Evolutionary conservation across 2,797 vertebrate genomes (phyloP).

Genomic region (Capromys pilorides): DNA sequence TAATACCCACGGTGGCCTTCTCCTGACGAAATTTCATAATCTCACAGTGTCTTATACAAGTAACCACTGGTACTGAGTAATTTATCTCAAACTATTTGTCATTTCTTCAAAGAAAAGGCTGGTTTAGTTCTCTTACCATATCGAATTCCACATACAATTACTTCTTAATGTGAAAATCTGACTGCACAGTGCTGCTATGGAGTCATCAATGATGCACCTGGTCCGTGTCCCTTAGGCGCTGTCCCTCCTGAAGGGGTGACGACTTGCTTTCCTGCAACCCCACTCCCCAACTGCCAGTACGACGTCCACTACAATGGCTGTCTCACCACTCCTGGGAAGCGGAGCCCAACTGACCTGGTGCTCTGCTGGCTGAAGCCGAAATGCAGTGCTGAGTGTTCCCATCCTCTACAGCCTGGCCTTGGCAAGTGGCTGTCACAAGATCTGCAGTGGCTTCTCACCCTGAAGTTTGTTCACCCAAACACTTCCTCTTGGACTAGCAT

Average conservation of each 20-base stretch:
- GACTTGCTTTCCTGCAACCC: neutral
- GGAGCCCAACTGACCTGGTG: neutral
- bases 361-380: neutral
- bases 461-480: neutral
- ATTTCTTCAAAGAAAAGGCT: constrained; percentile 56
- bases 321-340: too few relatives aligned
- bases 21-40: neutral
- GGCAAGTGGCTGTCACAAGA: neutral
- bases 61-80: neutral
- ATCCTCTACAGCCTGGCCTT: neutral
- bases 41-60: neutral
- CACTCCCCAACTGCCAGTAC: constrained; percentile 5
- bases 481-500: neutral
- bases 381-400: neutral
- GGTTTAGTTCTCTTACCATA: constrained; percentile 33
- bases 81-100: constrained; percentile 31
- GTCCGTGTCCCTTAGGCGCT: neutral
- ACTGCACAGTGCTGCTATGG: neutral
- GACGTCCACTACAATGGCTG: neutral
- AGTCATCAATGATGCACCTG: constrained; percentile 9
- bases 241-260: neutral
- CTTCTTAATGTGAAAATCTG: constrained; percentile 35
- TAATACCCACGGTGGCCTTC: neutral
- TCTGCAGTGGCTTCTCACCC: neutral
- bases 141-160: constrained; percentile 1